Conservation (phyloP, 53 echinoderm and acorn worm species). For the Temnopleurus reevesii region DNA sequence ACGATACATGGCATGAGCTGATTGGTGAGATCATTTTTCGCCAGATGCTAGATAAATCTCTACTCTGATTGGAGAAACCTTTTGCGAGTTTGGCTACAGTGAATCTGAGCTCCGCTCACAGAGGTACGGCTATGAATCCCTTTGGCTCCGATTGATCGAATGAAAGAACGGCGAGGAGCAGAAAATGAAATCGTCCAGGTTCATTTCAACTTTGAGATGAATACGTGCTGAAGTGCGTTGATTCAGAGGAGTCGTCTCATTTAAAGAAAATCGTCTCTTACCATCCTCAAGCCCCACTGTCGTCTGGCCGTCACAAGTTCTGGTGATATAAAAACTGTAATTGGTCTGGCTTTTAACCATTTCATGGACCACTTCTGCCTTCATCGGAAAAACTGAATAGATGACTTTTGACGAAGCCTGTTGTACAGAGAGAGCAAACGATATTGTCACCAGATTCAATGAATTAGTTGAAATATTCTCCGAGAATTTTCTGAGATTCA, state of each 20-base stretch:
- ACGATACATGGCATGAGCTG: background rate
- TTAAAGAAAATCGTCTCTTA: background rate
- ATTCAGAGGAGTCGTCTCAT: slow-evolving; percentile 1
- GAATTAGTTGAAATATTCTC: background rate
- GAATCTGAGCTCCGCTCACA: no score
- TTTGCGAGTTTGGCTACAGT: background rate
- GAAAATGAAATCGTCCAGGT: background rate
- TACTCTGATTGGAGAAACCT: background rate
- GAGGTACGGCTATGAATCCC: no score
- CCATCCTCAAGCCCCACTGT: no score
- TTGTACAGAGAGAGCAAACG: background rate
- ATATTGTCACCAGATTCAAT: background rate
- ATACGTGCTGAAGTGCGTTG: background rate
- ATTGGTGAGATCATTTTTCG: background rate
- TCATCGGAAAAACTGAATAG: background rate
- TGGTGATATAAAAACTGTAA: no score
- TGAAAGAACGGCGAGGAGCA: no score
- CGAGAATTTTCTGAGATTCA: background rate
- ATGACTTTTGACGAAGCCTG: background rate
- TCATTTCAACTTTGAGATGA: background rate
- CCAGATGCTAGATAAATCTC: background rate
- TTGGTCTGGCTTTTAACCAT: no score
- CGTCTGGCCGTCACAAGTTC: no score
- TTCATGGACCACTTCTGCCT: no score
- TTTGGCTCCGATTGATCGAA: background rate